phyloP scores from a whole-genome alignment of 2,888 invertebrate genomes.

The Melinaea menophilus region DNA sequence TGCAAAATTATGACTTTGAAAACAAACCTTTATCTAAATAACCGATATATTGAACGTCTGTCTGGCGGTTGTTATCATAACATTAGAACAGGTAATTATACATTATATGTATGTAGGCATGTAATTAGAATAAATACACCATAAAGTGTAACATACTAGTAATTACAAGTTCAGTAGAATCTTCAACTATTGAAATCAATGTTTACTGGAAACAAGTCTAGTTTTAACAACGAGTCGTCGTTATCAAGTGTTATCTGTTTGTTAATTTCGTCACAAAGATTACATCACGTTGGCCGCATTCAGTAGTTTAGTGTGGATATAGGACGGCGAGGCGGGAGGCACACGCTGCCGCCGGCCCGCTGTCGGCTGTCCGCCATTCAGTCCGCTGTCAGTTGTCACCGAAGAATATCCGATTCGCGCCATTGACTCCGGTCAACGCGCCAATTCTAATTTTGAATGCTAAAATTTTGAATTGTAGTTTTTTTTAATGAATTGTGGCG shows the following conservation, averaged over 20 bases:
- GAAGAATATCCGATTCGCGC: constrained; percentile 60
- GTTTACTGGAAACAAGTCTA: too few species aligned
- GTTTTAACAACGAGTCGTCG: constrained; percentile 35
- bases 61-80: too few species aligned
- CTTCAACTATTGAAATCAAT: too few species aligned
- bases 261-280: constrained; percentile 61
- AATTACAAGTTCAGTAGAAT: too few species aligned
- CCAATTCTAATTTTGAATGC: constrained; percentile 34
- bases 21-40: too few species aligned
- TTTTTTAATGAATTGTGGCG: constrained; percentile 36
- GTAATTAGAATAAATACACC: too few species aligned
- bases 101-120: too few species aligned
- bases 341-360: constrained; percentile 34
- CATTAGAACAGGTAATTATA: too few species aligned
- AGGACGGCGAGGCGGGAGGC: constrained; percentile 73
- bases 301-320: constrained; percentile 46
- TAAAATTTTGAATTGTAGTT: constrained; percentile 1
- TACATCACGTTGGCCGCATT: constrained; percentile 62
- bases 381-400: constrained; percentile 59
- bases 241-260: constrained; percentile 54
- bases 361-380: constrained; percentile 42
- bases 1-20: too few species aligned
- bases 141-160: too few species aligned
- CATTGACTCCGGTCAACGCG: constrained; percentile 46
- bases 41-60: too few species aligned